A percentile compares a stretch with the other conserved stretches of the same genome.
Evolutionary conservation across 2,797 vertebrate genomes (phyloP).

Genomic region (Pangasius larnaudii): DNA sequence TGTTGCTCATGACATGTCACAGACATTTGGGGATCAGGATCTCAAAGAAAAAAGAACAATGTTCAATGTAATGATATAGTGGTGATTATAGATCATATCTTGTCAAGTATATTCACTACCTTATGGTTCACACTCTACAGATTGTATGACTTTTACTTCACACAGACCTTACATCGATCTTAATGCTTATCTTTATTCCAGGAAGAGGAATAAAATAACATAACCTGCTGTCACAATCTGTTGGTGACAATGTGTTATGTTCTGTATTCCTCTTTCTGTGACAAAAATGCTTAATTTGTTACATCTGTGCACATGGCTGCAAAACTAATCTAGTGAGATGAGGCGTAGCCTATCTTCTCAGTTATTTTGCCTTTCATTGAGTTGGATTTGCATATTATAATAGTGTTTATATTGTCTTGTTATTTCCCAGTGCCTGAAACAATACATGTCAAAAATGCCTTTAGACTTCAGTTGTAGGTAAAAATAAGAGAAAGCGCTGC

Average conservation of each 20-base stretch:
- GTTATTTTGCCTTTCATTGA: conserved; percentile 15
- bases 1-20: background rate
- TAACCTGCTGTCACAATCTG: conserved; percentile 14
- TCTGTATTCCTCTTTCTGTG: conserved; percentile 4
- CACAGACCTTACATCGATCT: background rate
- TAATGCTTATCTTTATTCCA: background rate
- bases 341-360: background rate
- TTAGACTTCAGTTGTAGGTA: background rate
- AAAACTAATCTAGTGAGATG: conserved; percentile 33
- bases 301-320: conserved; percentile 17
- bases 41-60: background rate
- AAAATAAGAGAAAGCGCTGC: background rate
- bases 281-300: conserved; percentile 20
- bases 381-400: conserved; percentile 25
- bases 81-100: background rate
- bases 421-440: conserved; percentile 11
- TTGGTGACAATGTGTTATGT: conserved; percentile 1
- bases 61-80: background rate
- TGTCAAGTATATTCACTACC: background rate
- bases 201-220: conserved; percentile 10
- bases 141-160: background rate
- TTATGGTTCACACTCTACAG: background rate
- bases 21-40: background rate
- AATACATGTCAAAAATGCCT: conserved; percentile 2
- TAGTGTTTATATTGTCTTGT: conserved; percentile 22